Base-by-base conservation (phyloP, 2,888 invertebrate genomes). In the Acronicta psi region DNA sequence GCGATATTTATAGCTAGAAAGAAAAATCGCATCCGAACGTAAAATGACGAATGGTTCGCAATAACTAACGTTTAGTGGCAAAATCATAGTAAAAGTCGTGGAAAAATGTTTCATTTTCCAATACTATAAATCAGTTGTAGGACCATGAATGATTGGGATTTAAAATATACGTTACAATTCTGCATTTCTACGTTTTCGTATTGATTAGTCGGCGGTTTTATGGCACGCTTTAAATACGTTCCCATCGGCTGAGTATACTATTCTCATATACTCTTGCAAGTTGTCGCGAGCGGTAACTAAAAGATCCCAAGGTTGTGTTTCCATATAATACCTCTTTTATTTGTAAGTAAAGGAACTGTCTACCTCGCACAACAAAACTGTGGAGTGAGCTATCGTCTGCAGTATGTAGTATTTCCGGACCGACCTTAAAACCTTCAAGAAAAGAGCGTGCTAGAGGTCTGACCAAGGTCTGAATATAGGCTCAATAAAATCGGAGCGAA, bases 11-110 rank as follows among this genome's bases (percentile, higher is more conserved):
- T 58, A 17, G 20, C 25, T 29, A 38, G 37, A 40, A 56, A 20
- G 29, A 13, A 59, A 62, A 56, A 47, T 42, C 40, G 25, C 23
- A 59, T 23, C 37, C n/a, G 25, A 17, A 23, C 23, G 36, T 42
- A 16, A 44, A 58, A 71, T 75, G 78, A 77, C 43, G 43, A 53
- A 75, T 65, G 53, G 38, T 9, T 29, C 14, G 49, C 51, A 75
- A 77, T 77, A 70, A 56, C 62, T 53, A 63, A 63, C 59, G 42
- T 63, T 61, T 60, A 47, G 16, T 54, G 42, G 34, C n/a, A 38
- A 40, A 56, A n/a, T 37, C 3, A 34, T 11, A 53, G 43, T 53
- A 67, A 73, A 59, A 56, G n/a, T 44, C 36, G 37, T 36, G 43
- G 5, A 40, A 53, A 61, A 71, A 64, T 16, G 31, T 65, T 61